Evolutionary conservation across 2,888 invertebrate species (phyloP), one percentile per base, ranked within the genome.

Genomic region (Eledona agricola): DNA sequence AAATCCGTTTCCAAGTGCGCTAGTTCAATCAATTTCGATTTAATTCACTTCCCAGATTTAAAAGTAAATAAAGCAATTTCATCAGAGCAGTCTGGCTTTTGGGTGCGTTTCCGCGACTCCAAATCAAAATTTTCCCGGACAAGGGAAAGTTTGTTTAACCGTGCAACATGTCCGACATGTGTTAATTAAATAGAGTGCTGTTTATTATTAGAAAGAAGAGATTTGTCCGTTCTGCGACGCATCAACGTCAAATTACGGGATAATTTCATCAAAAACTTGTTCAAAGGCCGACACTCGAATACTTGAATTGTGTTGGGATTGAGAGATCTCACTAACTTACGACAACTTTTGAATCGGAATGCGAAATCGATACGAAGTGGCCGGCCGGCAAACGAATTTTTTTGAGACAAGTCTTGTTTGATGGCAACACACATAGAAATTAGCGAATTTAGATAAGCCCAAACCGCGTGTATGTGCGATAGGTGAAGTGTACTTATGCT

Each of bases 291-390:
- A 7, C 17, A 10, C 26, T 40, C 10, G 40, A 26, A 28, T 38
- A n/a, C n/a, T n/a, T n/a, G n/a, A n/a, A n/a, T 16, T 6, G 17
- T n/a, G 19, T 31, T 10, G 10, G 15, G 13, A 32, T 32, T 19
- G 19, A 38, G 38, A 13, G 37, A 11, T 38, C 12, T 17, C 40
- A 4, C 12, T 6, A 37, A 12, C 17, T 26, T 26, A 19, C 26
- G 46, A 47, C 32, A 55, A 55, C 26, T 55, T 55, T 51, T 51
- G 52, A 56, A 53, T 56, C 45, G 43, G 43, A 47, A 56, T 45
- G 42, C n/a, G 50, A 53, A 53, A 56, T 56, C 56, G 37, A 56
- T 56, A 52, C 45, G 4, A 17, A 42, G 52, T 51, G 31, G 45
- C 32, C 37, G 49, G 43, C 54, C 49, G n/a, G n/a, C n/a, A n/a